phyloP scores from a whole-genome alignment of 1,140 invertebrate species.

The Pteromalus puparum region DNA sequence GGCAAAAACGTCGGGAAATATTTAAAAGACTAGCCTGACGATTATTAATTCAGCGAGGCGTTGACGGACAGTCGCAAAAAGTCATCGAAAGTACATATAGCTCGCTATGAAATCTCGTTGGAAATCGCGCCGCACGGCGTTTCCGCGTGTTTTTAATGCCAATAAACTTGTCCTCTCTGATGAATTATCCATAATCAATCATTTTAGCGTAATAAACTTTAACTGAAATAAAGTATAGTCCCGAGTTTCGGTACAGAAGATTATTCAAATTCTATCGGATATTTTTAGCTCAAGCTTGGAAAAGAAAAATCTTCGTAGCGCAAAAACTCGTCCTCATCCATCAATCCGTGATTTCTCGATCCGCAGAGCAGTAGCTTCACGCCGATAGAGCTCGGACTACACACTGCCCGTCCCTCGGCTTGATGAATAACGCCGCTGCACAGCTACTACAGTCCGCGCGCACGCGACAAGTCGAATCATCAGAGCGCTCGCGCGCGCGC shows the following conservation, averaged over 20 bases:
- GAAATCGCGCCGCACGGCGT: not conserved
- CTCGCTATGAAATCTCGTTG: not conserved
- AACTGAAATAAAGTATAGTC: too few species aligned
- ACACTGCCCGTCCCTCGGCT: not conserved
- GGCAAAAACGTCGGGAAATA: not conserved
- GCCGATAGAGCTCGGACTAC: not conserved
- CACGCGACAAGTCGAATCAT: slow-evolving; percentile 39
- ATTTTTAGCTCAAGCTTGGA: too few species aligned
- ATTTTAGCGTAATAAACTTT: too few species aligned
- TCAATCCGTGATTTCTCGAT: not conserved
- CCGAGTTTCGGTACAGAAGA: too few species aligned
- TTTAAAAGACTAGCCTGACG: not conserved
- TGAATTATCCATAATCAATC: not conserved
- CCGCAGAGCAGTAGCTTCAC: not conserved
- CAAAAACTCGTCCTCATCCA: not conserved
- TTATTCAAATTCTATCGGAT: too few species aligned
- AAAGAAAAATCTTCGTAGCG: not conserved
- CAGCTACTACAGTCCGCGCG: not conserved
- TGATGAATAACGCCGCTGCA: slow-evolving; percentile 31
- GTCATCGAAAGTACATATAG: not conserved
- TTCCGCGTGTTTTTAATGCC: not conserved
- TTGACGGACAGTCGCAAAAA: not conserved
- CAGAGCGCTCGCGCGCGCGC: not conserved
- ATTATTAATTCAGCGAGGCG: not conserved
- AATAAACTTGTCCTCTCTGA: not conserved